Evolutionary conservation across 2,797 vertebrate genomes (phyloP).

Genomic region (Botia kubotai): DNA sequence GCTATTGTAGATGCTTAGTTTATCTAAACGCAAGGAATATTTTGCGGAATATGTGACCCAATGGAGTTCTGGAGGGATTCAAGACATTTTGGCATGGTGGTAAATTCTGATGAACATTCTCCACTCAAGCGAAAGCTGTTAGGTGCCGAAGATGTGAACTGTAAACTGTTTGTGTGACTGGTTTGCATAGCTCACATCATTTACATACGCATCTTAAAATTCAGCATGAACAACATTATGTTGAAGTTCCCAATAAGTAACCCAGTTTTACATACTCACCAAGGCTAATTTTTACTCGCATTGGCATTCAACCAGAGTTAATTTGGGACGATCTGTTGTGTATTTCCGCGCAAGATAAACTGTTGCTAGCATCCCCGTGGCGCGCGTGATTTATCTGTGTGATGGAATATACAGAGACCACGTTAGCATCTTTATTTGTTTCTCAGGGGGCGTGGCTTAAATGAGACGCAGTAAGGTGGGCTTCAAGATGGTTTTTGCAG

Average conservation of each 20-base stretch:
- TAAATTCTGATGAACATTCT: no score
- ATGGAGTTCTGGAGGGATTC: no score
- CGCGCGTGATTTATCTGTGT: conserved; percentile 14
- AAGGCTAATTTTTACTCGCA: not conserved
- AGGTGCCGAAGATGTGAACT: no score
- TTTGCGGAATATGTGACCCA: no score
- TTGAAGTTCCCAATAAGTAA: not conserved
- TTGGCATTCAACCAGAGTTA: not conserved
- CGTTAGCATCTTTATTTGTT: conserved; percentile 21
- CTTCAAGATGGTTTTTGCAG: conserved; percentile 4
- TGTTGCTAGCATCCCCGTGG: not conserved
- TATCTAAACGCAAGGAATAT: no score
- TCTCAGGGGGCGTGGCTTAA: not conserved
- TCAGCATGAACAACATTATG: not conserved
- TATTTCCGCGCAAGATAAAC: not conserved
- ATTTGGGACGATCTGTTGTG: not conserved
- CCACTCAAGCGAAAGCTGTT: no score
- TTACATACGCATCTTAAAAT: no score
- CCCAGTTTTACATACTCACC: not conserved
- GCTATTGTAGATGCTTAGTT: no score
- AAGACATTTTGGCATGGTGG: no score
- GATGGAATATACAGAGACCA: conserved; percentile 4
- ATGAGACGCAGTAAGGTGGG: conserved; percentile 11
- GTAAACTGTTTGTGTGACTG: no score
- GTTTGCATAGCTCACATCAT: no score